Evolutionary conservation across 2,797 vertebrate species (phyloP).

Genomic region (Sus cebifrons): DNA sequence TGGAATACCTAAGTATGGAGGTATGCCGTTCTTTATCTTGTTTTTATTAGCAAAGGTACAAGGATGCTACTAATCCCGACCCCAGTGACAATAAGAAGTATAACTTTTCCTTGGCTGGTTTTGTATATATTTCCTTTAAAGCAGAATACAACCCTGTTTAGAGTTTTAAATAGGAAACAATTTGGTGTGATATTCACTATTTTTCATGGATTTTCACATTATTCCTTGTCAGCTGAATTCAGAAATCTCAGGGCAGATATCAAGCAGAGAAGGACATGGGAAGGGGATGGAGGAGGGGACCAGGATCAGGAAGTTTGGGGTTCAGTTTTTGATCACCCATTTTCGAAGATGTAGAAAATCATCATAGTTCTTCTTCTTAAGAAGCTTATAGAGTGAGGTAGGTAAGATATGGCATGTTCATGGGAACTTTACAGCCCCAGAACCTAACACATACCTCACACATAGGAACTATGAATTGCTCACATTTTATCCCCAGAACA

Average conservation of each 20-base stretch:
- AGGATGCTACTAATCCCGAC: neutral
- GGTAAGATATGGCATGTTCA: fast-evolving
- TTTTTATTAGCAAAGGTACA: neutral
- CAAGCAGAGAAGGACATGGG: neutral
- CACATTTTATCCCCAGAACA: neutral
- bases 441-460: neutral
- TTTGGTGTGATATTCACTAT: slow-evolving; percentile 39
- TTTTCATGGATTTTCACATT: slow-evolving; percentile 3
- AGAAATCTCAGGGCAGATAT: neutral
- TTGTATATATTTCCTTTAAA: slow-evolving; percentile 2
- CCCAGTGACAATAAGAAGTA: neutral
- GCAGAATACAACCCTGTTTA: slow-evolving; percentile 36
- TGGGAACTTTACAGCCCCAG: neutral
- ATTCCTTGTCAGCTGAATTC: slow-evolving; percentile 56
- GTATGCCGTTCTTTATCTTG: neutral
- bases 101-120: neutral
- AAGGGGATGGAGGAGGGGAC: neutral
- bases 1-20: neutral
- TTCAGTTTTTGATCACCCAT: neutral
- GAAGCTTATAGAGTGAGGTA: neutral
- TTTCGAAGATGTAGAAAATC: neutral
- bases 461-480: neutral
- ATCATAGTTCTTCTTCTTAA: neutral
- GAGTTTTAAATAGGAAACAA: slow-evolving; percentile 42
- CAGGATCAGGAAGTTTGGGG: neutral